Evolutionary conservation across 2,797 vertebrate genomes (phyloP).

Genomic region (Sorex maritimensis): DNA sequence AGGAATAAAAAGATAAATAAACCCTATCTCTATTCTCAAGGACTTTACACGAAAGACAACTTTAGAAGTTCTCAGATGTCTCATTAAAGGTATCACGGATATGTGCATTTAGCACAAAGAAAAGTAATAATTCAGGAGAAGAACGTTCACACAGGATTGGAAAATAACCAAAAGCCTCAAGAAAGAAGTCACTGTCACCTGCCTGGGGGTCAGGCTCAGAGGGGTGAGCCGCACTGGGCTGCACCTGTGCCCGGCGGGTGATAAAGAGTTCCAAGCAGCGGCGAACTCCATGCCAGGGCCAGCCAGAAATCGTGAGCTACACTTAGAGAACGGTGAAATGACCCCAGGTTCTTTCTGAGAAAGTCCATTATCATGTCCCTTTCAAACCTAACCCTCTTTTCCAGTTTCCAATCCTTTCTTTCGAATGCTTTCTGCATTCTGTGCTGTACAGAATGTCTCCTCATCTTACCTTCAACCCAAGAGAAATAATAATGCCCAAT

Average conservation of each 20-base stretch:
- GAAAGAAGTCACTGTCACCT: background rate
- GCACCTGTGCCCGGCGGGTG: background rate
- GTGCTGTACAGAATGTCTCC: background rate
- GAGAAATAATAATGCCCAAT: constrained; percentile 44
- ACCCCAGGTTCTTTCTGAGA: background rate
- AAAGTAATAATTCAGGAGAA: constrained; percentile 21
- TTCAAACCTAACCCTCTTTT: constrained; percentile 20
- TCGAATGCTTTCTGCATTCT: constrained; percentile 27
- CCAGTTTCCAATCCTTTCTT: constrained; percentile 30
- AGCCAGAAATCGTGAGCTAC: background rate
- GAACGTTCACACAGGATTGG: background rate
- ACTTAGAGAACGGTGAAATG: background rate
- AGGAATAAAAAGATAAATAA: background rate
- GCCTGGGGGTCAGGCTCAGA: background rate
- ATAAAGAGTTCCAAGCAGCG: background rate
- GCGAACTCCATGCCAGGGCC: background rate
- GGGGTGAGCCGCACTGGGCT: background rate
- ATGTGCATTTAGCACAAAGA: background rate
- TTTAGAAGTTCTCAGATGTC: constrained; percentile 21
- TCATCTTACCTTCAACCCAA: constrained; percentile 36
- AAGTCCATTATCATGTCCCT: background rate
- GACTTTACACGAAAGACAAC: background rate
- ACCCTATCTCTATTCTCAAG: background rate
- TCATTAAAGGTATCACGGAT: background rate
- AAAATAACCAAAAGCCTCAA: constrained; percentile 41